These are phyloP conservation scores for Bombus consobrinus DNA, from an alignment of 1,140 invertebrate species.

Conservation along the genomic window DNA sequence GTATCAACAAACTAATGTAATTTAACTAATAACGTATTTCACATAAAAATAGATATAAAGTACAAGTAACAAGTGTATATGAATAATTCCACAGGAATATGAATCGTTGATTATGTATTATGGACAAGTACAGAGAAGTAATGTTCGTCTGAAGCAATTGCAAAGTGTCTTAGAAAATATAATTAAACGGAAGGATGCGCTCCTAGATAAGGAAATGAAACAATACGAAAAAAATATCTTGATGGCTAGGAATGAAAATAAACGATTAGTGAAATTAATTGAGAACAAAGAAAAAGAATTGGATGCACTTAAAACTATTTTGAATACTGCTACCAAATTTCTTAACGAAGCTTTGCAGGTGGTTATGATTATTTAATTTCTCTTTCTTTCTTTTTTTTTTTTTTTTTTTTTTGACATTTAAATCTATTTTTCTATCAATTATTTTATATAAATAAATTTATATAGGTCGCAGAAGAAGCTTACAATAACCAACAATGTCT, in stretches of 20 bases:
- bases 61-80: neutral
- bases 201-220: slow-evolving; percentile 81
- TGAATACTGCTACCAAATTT: slow-evolving; percentile 84
- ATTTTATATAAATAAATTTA: neutral
- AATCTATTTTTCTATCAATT: slow-evolving; percentile 73
- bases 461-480: slow-evolving; percentile 61
- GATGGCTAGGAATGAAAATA: slow-evolving; percentile 81
- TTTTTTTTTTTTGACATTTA: slow-evolving; percentile 1
- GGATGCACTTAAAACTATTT: slow-evolving; percentile 82
- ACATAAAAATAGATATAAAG: neutral
- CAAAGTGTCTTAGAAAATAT: slow-evolving; percentile 71
- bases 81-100: slow-evolving; percentile 6
- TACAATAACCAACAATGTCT: slow-evolving; percentile 56
- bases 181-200: slow-evolving; percentile 76
- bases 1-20: too few species aligned
- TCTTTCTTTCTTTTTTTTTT: neutral
- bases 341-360: slow-evolving; percentile 85
- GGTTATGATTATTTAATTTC: slow-evolving; percentile 49
- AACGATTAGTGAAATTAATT: slow-evolving; percentile 80
- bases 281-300: slow-evolving; percentile 83
- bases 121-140: slow-evolving; percentile 81
- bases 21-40: too few species aligned
- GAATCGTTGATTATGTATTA: slow-evolving; percentile 80
- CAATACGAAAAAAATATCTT: slow-evolving; percentile 85
- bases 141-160: slow-evolving; percentile 68